Evolutionary conservation across 2,113 vertebrate genomes (phyloP), one percentile per base, ranked within the genome.

Genomic region (Amphilophus citrinellus): DNA sequence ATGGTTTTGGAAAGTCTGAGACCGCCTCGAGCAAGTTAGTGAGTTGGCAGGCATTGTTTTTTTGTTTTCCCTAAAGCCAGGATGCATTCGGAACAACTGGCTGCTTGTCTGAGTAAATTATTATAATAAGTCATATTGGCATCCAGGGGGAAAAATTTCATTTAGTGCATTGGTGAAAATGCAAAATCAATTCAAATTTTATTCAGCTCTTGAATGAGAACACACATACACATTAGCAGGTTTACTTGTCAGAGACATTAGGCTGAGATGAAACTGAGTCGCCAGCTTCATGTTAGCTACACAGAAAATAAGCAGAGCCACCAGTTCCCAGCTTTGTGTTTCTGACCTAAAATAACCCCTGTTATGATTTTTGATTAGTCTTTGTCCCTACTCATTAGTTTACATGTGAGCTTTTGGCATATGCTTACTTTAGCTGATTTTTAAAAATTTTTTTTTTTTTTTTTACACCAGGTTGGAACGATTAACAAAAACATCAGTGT

Each of bases 161-260:
- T 84, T 85, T 81, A 37, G 57, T 78, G 9, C 22, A n/a, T 17
- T 83, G 71, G 59, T 76, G 57, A 88, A 84, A 84, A 89, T n/a
- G 50, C 47, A 39, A 60, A 89, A 58, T 80, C 62, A 62, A 76
- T 79, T 76, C 71, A 27, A 80, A 65, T 73, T 61, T 57, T n/a
- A 18, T 66, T 80, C 81, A 62, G 24, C 47, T 79, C 30, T 50
- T 17, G 22, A 77, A 60, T 35, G 63, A 58, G 68, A 39, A 65
- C 32, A 63, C 73, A 57, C 65, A 65, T 39, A 63, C 73, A 57
- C 73, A 27, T 27, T 42, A 53, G 71, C 71, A 65, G 10, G 27
- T 20, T 22, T 66, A 22, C 24, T 18, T 42, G 30, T 83, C 61
- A 77, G 39, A 82, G 32, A 62, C 60, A 37, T 27, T 3, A 17